Base-by-base conservation (phyloP, 2,888 invertebrate genomes). In the Orchesella flavescens region DNA sequence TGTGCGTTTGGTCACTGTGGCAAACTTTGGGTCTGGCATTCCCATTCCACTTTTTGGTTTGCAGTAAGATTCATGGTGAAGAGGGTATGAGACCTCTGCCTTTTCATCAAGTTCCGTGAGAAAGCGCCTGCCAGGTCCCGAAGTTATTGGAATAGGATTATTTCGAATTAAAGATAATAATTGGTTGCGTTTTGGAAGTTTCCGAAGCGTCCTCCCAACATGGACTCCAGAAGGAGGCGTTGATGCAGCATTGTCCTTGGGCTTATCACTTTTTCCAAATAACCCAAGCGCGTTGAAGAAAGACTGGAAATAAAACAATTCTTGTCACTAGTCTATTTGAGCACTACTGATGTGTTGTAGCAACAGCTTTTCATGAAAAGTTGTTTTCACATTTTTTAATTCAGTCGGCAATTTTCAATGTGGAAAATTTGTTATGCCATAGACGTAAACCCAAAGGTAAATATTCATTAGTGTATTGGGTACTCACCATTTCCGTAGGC, bases 121-220 rank as follows among this genome's bases (percentile, higher is more conserved):
- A 9, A 53, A 15, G n/a, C 82, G 23, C n/a, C 10, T 53, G 0
- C 85, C 86, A 1, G 65, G 43, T 1, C 19, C 10, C 9, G 84
- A 84, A 0, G 85, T 76, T 0, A 86, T 15, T 4, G 86, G 86
- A 17, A 86, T 19, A 0, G 86, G 83, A 55, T 85, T 78, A 13
- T 71, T 83, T 49, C 46, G 79, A 23, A 84, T 65, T 12, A 74
- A 44, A 0, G 66, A 49, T 0, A 78, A 44, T 5, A 81, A 53
- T 21, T 83, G 83, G 24, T 55, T 68, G 43, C 76, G 44, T 19
- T 63, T 63, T 2, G 69, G 76, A 53, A 78, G 78, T 17, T 71
- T 69, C 0, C 79, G 71, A 0, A 72, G n/a, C 9, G 4, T 23
- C 12, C 55, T 53, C n/a, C 24, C 44, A 12, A 21, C 21, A 5